Base-by-base conservation (phyloP, 1,140 invertebrate species). In the Pseudomyrmex sp. region DNA sequence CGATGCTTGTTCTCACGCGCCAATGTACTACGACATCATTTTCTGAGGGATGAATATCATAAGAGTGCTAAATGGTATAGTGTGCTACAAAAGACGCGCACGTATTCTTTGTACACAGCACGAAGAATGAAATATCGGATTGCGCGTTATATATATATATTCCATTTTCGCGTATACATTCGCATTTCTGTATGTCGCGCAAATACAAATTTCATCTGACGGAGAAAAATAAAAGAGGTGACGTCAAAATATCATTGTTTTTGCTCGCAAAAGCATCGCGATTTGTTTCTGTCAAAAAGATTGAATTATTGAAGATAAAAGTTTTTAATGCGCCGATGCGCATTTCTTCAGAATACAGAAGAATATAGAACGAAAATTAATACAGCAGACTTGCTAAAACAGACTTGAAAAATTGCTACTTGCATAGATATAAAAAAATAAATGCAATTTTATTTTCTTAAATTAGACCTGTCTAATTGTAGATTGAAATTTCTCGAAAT, bases 21-120 rank as follows among this genome's bases (percentile, higher is more conserved):
- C 8, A 23, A 79, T 69, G 46, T 50, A 23, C 44, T 15, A 7
- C 54, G 23, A 79, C 35, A 23, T 69, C 65, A 48, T 70, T 59
- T 70, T 8, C 18, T 23, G 18, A 65, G n/a, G 26, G n/a, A 58
- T 46, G 70, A 65, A 65, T 65, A 50, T 65, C 46, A 23, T 65
- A 26, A 48, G 35, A 69, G 13, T 52, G 48, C 10, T 56, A 59
- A 59, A 59, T 46, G 48, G 10, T 7, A 58, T 35, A 48, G 54
- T 70, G 44, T 13, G 9, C 44, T 23, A 59, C 20, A 48, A 69
- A 70, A 18, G n/a, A 48, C 1, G 15, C 10, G 12, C 18, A 13
- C 12, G 20, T 58, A 54, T 54, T 46, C 50, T 44, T 44, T 48
- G 8, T 15, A 12, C 9, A 52, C 9, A 52, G 1, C 20, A 20